Base-by-base conservation (phyloP, 2,113 vertebrate genomes). In the Ailuropoda melanoleuca region DNA sequence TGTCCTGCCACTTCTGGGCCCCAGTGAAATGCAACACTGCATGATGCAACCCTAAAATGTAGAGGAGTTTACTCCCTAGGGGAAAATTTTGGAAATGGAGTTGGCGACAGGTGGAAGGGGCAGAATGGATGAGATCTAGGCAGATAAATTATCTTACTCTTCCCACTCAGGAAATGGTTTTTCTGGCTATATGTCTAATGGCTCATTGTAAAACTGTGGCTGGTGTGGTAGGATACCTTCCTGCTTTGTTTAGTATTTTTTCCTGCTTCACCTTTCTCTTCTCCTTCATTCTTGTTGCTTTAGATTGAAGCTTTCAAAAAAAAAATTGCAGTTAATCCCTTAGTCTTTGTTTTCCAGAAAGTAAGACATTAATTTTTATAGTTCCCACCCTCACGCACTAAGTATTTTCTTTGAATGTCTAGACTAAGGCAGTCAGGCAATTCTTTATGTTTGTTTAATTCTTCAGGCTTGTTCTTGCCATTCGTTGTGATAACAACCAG, bases 381-480 rank as follows among this genome's bases (percentile, higher is more conserved):
- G 2, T 77, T 56, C 7, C 19, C 18, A 46, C 15, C 43, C 12
- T 66, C 37, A 37, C 6, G 78, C 17, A 46, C 8, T 10, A 8
- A 48, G 10, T 34, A 14, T 84, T 70, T 93, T 55, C 29, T 78
- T 78, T 82, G 56, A 95, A 50, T 34, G 58, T 92, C 23, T 58
- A 46, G 29, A 81, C 23, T 39, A 90, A 90, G 10, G 7, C 3
- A 68, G 15, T 77, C 48, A 93, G 68, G 18, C 53, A 66, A 46
- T 72, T 64, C 21, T 83, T 87, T 43, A 53, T 58, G 55, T 90
- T 26, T 58, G 31, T 66, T 83, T 62, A 46, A 93, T 58, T 85
- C 31, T 53, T 46, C 70, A 46, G 24, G 53, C 9, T 95, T 95
- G 21, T 93, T 55, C 29, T 88, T 92, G 39, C 6, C 56, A 39